phyloP scores from a whole-genome alignment of 1,140 invertebrate species.

The Apis laboriosa region DNA sequence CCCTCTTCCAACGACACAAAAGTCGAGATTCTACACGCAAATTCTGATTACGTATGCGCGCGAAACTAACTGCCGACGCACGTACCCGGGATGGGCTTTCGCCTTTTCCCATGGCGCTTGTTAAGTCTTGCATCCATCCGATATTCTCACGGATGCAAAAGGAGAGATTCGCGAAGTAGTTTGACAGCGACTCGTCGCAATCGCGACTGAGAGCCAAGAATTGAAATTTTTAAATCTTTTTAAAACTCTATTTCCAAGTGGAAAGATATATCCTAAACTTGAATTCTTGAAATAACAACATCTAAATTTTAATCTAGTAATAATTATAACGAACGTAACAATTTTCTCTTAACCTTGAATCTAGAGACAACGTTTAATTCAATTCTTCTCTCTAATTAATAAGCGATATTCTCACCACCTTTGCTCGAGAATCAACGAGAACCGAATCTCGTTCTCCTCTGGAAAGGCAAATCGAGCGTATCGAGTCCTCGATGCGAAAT shows the following conservation, averaged over 20 bases:
- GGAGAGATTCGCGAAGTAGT: neutral
- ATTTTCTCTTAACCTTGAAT: too few relatives aligned
- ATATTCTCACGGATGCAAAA: constrained; percentile 24
- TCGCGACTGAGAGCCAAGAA: too few relatives aligned
- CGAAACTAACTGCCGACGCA: constrained; percentile 37
- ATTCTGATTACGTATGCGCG: constrained; percentile 53
- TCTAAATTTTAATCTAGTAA: too few relatives aligned
- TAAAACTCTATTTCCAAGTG: too few relatives aligned
- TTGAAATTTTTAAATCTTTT: too few relatives aligned
- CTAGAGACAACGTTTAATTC: too few relatives aligned
- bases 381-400: neutral
- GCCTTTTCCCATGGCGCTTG: constrained; percentile 52
- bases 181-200: neutral
- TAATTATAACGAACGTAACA: too few relatives aligned
- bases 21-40: constrained; percentile 44
- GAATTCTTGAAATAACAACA: too few relatives aligned
- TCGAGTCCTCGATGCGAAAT: constrained; percentile 19
- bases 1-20: constrained; percentile 28
- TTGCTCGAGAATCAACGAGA: neutral
- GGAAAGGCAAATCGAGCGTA: constrained; percentile 21
- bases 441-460: neutral
- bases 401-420: neutral
- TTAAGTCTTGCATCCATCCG: constrained; percentile 19
- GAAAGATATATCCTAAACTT: too few relatives aligned
- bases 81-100: constrained; percentile 40